Evolutionary conservation across 2,888 invertebrate species (phyloP), one percentile per base, ranked within the genome.

Genomic region (Drosophila austrosaltans): DNA sequence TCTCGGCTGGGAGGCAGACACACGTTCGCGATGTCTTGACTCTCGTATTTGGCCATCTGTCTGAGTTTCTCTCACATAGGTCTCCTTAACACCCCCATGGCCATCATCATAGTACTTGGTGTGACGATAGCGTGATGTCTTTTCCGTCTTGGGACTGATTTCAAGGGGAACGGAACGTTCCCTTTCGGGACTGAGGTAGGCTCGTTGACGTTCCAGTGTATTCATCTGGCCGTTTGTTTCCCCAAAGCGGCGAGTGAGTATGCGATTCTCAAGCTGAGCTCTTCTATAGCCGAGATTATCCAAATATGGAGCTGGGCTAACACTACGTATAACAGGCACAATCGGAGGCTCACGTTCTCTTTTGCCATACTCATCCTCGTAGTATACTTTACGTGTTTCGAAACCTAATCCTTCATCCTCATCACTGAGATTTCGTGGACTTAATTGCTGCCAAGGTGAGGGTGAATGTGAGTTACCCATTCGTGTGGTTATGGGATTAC

Each of bases 381-480:
- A 93, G 66, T 93, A 93, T 58, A 93, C 92, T 74, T 90, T 93
- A 82, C 92, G 89, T 0, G 91, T 91, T 89, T 96, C 96, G 66
- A 95, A 94, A 1, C 96, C 96, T n/a, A 96, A 92, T 0, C 96
- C 96, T 91, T 96, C 96, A 78, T 96, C 96, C 89, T 96, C 96
- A 89, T 96, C 96, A 10, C 96, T 96, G 66, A 92, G 83, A 69
- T 92, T 92, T 5, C 92, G 90, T 0, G 92, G 91, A 74, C 91
- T 92, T 0, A 91, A 64, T 63, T 91, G 91, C 57, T 92, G 92
- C 91, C 92, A 92, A 2, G 91, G 91, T 4, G 91, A 91, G 1
- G 90, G 91, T 0, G 92, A 91, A 16, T 90, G 90, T 0, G 91
- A 91, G 40, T 84, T 88, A 2, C 87, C 80, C 25, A 48, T 48